These are phyloP conservation scores for Chrosomus eos DNA, from an alignment of 2,797 vertebrate species.

Conservation along the genomic window DNA sequence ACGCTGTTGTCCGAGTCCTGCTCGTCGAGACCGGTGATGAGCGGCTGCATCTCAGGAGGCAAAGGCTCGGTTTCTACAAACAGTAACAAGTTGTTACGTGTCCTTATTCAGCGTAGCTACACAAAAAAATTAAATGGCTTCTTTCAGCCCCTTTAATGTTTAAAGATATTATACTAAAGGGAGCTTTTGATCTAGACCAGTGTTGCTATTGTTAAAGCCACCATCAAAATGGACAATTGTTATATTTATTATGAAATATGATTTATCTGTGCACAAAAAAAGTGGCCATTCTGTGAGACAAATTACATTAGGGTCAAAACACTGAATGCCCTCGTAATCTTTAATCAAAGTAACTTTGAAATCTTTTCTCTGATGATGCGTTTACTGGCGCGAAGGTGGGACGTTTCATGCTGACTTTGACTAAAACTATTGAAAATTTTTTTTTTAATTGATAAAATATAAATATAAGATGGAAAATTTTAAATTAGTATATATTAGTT, in stretches of 20 bases:
- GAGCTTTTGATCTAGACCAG: neutral
- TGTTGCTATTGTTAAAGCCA: neutral
- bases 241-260: neutral
- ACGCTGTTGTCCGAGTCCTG: constrained; percentile 69
- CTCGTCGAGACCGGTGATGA: constrained; percentile 74
- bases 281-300: too few relatives aligned
- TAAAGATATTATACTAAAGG: neutral
- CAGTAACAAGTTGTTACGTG: neutral
- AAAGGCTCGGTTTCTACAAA: constrained; percentile 84
- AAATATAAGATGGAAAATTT: neutral
- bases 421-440: neutral
- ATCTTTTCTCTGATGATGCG: too few relatives aligned
- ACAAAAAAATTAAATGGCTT: neutral
- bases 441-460: too few relatives aligned
- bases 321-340: too few relatives aligned
- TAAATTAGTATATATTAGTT: too few relatives aligned
- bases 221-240: neutral
- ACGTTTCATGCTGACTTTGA: too few relatives aligned
- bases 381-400: too few relatives aligned
- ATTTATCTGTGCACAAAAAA: neutral
- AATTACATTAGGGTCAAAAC: too few relatives aligned
- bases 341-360: too few relatives aligned
- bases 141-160: neutral
- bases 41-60: constrained; percentile 88
- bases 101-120: neutral